Conservation (phyloP, 2,113 vertebrate genomes). For the Menidia beryllina region DNA sequence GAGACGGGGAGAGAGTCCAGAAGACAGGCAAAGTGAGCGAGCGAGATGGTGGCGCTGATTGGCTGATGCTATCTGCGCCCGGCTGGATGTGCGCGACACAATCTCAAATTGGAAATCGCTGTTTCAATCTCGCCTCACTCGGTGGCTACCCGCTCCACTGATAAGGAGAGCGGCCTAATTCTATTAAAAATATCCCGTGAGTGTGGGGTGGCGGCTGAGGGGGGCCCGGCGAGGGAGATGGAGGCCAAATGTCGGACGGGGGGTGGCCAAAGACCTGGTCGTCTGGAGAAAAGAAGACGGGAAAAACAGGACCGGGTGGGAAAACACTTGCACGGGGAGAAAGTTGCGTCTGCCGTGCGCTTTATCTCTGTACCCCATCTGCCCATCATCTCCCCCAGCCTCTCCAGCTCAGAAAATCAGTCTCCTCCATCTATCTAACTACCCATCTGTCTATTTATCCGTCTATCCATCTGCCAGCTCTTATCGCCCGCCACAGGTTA, state of each 20-base stretch:
- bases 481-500: conserved; percentile 72
- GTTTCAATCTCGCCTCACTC: conserved; percentile 85
- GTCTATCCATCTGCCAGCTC: conserved; percentile 71
- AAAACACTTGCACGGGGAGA: conserved; percentile 35
- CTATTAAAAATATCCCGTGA: conserved; percentile 84
- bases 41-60: conserved; percentile 78
- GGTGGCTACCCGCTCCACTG: conserved; percentile 73
- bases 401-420: conserved; percentile 61
- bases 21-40: conserved; percentile 57
- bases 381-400: conserved; percentile 62
- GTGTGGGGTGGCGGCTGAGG: conserved; percentile 62
- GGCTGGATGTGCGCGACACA: conserved; percentile 83
- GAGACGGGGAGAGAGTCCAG: conserved; percentile 24
- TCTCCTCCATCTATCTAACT: conserved; percentile 72
- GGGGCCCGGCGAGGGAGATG: conserved; percentile 18
- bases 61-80: conserved; percentile 80
- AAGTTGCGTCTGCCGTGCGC: conserved; percentile 48
- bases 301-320: conserved; percentile 40
- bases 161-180: conserved; percentile 83
- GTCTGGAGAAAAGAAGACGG: conserved; percentile 34
- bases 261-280: conserved; percentile 22
- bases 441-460: conserved; percentile 81
- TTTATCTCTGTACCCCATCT: conserved; percentile 62
- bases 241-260: conserved; percentile 23
- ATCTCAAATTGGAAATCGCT: conserved; percentile 88